Evolutionary conservation across 2,797 vertebrate genomes (phyloP).

Genomic region (Argya squamiceps): DNA sequence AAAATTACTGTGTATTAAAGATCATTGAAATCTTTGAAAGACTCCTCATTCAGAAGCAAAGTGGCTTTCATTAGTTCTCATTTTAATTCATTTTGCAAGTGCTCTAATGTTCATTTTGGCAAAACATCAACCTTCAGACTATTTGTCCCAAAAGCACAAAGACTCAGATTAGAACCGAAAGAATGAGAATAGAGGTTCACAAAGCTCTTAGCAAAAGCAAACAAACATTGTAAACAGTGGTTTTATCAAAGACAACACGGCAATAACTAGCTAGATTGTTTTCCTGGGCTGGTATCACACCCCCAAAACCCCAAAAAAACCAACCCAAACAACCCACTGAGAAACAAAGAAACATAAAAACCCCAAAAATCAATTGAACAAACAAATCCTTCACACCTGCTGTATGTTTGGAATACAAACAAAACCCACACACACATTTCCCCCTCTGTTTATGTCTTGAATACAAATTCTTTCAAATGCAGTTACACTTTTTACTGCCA

Average conservation of each 20-base stretch:
- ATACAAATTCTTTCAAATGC: background rate
- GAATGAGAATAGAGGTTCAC: slow-evolving; percentile 1
- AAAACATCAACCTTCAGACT: slow-evolving; percentile 46
- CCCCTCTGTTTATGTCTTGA: slow-evolving; percentile 29
- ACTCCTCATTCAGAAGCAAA: slow-evolving; percentile 43
- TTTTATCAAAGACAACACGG: slow-evolving; percentile 26
- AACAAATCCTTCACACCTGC: background rate
- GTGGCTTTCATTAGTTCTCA: slow-evolving; percentile 39
- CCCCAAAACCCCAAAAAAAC: background rate
- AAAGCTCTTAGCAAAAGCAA: slow-evolving; percentile 39
- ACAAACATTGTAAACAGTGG: slow-evolving; percentile 39
- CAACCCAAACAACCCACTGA: background rate
- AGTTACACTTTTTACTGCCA: background rate
- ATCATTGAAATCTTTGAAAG: slow-evolving; percentile 56
- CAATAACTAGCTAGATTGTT: slow-evolving; percentile 55
- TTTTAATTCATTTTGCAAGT: slow-evolving; percentile 41
- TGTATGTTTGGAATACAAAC: slow-evolving; percentile 27
- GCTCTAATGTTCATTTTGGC: slow-evolving; percentile 34
- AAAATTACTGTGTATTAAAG: slow-evolving; percentile 51
- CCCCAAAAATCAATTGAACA: background rate
- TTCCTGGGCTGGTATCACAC: background rate
- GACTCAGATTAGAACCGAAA: slow-evolving; percentile 32
- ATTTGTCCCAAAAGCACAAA: slow-evolving; percentile 50
- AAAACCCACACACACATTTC: background rate
- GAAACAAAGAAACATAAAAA: background rate